Conservation (phyloP, 92 coral and sea anemone species). For the Scolanthus callimorphus region DNA sequence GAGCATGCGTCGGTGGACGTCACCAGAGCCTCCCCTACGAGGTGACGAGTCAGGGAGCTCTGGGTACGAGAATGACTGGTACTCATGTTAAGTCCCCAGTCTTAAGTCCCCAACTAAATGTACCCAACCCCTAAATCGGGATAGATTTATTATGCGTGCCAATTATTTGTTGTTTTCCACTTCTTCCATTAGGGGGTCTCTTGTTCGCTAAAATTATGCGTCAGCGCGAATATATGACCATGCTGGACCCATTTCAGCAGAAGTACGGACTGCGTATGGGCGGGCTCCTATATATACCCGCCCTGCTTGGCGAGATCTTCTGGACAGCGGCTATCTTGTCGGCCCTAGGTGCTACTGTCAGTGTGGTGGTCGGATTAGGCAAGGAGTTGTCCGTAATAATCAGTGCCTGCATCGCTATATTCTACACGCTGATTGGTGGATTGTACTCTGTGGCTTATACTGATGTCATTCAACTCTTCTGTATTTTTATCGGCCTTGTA, state of each 20-base stretch:
- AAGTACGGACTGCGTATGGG: slow-evolving; percentile 91
- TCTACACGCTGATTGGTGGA: slow-evolving; percentile 91
- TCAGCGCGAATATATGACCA: slow-evolving; percentile 68
- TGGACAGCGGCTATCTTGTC: slow-evolving; percentile 91
- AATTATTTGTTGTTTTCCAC: no score
- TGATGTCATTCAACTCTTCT: slow-evolving; percentile 78
- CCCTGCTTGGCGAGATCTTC: slow-evolving; percentile 86
- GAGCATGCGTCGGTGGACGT: no score
- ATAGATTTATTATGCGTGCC: no score
- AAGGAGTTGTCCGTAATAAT: slow-evolving; percentile 56
- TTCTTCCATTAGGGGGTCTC: slow-evolving; percentile 67
- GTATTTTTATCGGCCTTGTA: slow-evolving; percentile 91
- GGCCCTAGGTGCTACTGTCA: slow-evolving; percentile 92
- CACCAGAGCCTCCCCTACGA: no score
- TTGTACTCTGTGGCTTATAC: slow-evolving; percentile 91
- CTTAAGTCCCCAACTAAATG: no score
- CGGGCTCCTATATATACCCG: slow-evolving; percentile 87
- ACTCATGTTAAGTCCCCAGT: no score
- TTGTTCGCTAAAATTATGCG: slow-evolving; percentile 91
- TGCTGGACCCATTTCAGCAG: slow-evolving; percentile 92
- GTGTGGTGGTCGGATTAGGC: slow-evolving; percentile 69
- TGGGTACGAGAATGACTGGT: no score
- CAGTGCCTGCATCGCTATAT: slow-evolving; percentile 78
- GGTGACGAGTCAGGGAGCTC: no score
- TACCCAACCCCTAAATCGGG: no score